Conservation (phyloP, 2,113 vertebrate species). For the Athene noctua region DNA sequence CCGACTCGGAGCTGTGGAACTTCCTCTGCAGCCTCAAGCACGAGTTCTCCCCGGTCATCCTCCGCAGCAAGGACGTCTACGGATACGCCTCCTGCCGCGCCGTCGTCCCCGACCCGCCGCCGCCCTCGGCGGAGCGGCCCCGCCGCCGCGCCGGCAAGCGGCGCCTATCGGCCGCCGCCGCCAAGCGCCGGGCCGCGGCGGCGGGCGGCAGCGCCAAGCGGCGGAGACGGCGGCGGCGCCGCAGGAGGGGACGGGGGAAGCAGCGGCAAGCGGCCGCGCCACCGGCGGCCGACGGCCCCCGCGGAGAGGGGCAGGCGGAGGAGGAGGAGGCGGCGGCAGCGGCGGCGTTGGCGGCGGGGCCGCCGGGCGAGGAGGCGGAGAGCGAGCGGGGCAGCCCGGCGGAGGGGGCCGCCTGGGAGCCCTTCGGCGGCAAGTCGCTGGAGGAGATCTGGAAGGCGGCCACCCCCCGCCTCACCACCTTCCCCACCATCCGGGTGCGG, state of each 20-base stretch:
- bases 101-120: conserved; percentile 69
- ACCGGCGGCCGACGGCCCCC: neutral
- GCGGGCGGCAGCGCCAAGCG: neutral
- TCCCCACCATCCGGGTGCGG: conserved; percentile 74
- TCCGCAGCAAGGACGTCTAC: conserved; percentile 82
- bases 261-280: neutral
- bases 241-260: neutral
- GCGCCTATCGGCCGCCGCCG: neutral
- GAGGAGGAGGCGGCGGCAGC: too few species aligned
- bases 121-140: neutral
- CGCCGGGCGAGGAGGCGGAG: conserved; percentile 12
- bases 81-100: conserved; percentile 78
- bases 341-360: neutral
- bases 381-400: neutral
- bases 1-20: conserved; percentile 81
- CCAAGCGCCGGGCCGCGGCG: conserved; percentile 46
- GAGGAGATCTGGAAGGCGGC: conserved; percentile 77
- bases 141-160: neutral
- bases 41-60: conserved; percentile 80
- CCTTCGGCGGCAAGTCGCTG: conserved; percentile 61
- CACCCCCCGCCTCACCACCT: conserved; percentile 66
- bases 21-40: conserved; percentile 82
- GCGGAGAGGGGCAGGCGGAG: neutral
- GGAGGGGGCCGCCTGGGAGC: neutral
- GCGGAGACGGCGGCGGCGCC: neutral